Evolutionary conservation across 2,113 vertebrate species (phyloP).

Genomic region (Sporophila hypoxantha): DNA sequence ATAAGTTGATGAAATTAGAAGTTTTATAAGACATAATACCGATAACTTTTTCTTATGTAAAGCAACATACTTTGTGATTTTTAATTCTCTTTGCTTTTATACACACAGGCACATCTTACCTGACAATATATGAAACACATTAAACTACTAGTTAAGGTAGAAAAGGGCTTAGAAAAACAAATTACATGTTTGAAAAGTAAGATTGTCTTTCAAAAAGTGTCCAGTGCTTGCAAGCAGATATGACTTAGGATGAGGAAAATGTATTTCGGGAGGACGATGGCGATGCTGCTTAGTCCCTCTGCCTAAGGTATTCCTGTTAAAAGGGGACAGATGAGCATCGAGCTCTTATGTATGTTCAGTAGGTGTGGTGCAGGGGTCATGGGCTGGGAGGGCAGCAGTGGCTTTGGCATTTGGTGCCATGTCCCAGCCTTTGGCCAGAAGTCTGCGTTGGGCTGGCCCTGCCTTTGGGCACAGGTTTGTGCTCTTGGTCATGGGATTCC

Average conservation of each 20-base stretch:
- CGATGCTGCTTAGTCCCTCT: not conserved
- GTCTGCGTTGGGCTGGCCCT: rapidly evolving
- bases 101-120: not conserved
- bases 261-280: not conserved
- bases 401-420: not conserved
- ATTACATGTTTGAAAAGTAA: not conserved
- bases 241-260: not conserved
- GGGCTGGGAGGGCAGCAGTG: rapidly evolving
- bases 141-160: not conserved
- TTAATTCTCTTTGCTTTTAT: not conserved
- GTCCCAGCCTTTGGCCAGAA: not conserved
- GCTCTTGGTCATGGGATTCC: rapidly evolving
- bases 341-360: not conserved
- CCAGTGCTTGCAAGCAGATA: not conserved
- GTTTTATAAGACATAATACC: not conserved
- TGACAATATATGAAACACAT: not conserved
- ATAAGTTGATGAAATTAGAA: slow-evolving; percentile 30
- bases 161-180: not conserved
- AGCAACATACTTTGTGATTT: not conserved
- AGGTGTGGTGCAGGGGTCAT: rapidly evolving
- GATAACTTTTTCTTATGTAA: slow-evolving; percentile 7
- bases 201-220: not conserved
- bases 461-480: not conserved
- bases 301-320: not conserved
- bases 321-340: not conserved